Base-by-base conservation (phyloP, 2,797 vertebrate genomes). In the Coilia nasus region DNA sequence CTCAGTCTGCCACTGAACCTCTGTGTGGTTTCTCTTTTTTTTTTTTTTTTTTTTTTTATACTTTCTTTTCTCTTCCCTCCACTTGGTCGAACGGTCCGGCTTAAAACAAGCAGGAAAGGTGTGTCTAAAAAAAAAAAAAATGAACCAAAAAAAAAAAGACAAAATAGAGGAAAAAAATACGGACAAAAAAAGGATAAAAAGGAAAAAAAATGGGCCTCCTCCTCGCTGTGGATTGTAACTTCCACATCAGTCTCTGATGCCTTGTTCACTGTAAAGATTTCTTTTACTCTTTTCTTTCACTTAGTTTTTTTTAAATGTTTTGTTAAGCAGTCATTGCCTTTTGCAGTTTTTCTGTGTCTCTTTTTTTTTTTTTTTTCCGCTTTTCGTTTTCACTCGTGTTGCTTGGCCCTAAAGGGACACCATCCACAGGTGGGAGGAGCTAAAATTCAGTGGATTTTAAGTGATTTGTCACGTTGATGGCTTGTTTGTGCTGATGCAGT, bases 1-100 rank as follows among this genome's bases (percentile, higher is more conserved):
- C 19, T 90, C 83, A 88, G 60, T 89, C 86, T 86, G 83, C 62
- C 83, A 71, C 86, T 93, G 93, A 93, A 89, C 94, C 91, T 94
- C 95, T 96, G 95, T 96, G 95, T 95, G 95, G 94, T 92, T 93
- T 92, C 93, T 86, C 91, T 83, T 81, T 60, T 64, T 82, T 41
- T 81, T 88, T 44, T 28, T 84, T 81, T 89, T 91, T 85, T 88
- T 86, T 81, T 56, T 85, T 85, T 85, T 83, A 50, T 12, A 25
- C 86, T 87, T 64, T n/a, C 21, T 25, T 25, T 82, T 67, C 23
- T 6, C 6, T 25, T 28, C 23, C 25, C 67, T 15, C 17, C 67
- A 28, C 28, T 31, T 71, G 28, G 25, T 59, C 57, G 7, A 59
- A 59, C 57, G 57, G 15, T 78, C 71, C 15, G 71, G 71, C 71